Percentiles rank a stretch among this genome's conserved stretches.
phyloP scores from a whole-genome alignment of 1,140 invertebrate genomes.

The Bombyx mandarina region DNA sequence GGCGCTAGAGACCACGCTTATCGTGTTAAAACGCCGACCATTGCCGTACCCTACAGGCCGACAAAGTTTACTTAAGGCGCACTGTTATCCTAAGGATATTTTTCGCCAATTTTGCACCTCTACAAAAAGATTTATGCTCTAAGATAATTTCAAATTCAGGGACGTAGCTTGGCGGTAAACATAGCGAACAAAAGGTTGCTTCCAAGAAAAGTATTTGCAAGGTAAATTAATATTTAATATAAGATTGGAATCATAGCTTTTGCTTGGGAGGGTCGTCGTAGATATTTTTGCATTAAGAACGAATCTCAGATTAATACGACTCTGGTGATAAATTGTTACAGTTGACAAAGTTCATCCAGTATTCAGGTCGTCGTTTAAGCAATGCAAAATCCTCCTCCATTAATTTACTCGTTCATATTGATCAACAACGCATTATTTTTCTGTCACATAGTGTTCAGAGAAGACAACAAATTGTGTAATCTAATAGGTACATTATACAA shows the following conservation, averaged over 20 bases:
- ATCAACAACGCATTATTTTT: too few relatives aligned
- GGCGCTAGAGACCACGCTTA: background rate
- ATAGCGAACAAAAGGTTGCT: constrained; percentile 21
- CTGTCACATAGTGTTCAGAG: too few relatives aligned
- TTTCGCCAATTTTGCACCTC: constrained; percentile 10
- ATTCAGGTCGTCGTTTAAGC: too few relatives aligned
- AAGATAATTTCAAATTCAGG: constrained; percentile 20
- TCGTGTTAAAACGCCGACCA: background rate
- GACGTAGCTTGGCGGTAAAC: constrained; percentile 17
- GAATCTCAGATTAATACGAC: constrained; percentile 5
- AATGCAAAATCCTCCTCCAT: too few relatives aligned
- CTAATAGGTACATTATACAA: too few relatives aligned
- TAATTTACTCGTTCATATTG: too few relatives aligned
- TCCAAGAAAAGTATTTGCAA: constrained; percentile 21
- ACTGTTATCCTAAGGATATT: constrained; percentile 5
- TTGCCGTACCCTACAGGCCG: background rate
- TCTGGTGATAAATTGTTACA: constrained; percentile 7
- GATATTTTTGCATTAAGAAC: constrained; percentile 16
- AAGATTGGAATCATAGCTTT: constrained; percentile 20
- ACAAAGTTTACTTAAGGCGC: constrained; percentile 5
- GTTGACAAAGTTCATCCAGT: too few relatives aligned
- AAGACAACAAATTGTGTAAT: too few relatives aligned
- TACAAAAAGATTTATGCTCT: constrained; percentile 17
- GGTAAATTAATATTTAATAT: constrained; percentile 28
- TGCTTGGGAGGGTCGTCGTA: constrained; percentile 5